Base-by-base conservation (phyloP, 2,888 invertebrate genomes). In the Brenthis ino region DNA sequence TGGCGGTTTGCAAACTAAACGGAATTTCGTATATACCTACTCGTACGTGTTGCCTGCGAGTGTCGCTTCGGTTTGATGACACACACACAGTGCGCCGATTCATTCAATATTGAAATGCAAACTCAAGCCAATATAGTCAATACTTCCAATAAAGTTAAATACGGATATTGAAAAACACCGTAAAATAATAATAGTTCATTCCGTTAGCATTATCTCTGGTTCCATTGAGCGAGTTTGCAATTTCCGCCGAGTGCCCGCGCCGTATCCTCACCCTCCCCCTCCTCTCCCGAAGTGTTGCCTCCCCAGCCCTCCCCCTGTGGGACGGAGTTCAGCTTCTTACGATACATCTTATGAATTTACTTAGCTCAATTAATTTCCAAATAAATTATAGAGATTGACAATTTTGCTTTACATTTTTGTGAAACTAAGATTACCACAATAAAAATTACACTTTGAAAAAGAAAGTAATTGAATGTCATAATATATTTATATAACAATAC, bases 201-300 rank as follows among this genome's bases (percentile, higher is more conserved):
- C 76, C 73, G 65, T 68, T 64, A 72, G 76, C 73, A 79, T 80
- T 79, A 80, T 79, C 80, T 79, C 77, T 71, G 75, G 78, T 78
- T 79, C 76, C 78, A 79, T 79, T 79, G 77, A 78, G 75, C 78
- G 78, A 77, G 80, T 78, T 80, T 75, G 82, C 80, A 80, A 81
- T 83, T 80, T 81, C 81, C 81, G 80, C 71, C 71, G 75, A 76
- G 74, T 74, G 76, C 75, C 76, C 73, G 66, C 69, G 51, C 54
- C 53, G 68, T 68, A 33, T 57, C 64, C 68, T 56, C 61, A 16
- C 28, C 61, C 43, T 24, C 63, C 67, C 66, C 51, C 60, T 16
- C 53, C 60, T 64, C 50, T 33, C 63, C 37, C 64, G 28, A 48
- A 0, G 37, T 28, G 16, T 24, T 55, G 28, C 43, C 57, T 0